Evolutionary conservation across 2,888 invertebrate genomes (phyloP).

Genomic region (Raillietiella orientalis): DNA sequence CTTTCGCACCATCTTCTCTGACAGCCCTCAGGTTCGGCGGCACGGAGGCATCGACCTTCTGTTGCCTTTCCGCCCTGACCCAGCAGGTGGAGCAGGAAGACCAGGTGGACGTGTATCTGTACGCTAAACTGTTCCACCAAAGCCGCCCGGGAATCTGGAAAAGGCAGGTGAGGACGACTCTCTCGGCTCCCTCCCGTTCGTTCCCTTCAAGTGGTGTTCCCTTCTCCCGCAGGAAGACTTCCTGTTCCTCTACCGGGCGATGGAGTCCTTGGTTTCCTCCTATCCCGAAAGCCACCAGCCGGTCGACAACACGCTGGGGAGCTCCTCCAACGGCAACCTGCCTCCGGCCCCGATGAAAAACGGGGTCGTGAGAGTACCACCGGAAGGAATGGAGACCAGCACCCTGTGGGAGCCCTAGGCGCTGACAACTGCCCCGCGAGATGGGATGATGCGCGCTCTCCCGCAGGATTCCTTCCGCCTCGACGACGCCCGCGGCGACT

Average conservation of each 20-base stretch:
- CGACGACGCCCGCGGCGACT: constrained; percentile 5
- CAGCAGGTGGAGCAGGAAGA: constrained; percentile 45
- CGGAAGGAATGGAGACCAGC: constrained; percentile 7
- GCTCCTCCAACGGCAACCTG: no score
- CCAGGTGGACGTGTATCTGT: constrained; percentile 54
- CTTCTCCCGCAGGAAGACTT: not conserved
- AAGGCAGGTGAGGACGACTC: constrained; percentile 13
- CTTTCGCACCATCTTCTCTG: no score
- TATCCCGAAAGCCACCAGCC: no score
- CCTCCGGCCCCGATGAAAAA: no score
- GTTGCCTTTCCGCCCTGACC: constrained; percentile 36
- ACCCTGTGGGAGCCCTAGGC: no score
- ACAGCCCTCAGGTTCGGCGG: constrained; percentile 75
- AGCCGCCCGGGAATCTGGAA: constrained; percentile 46
- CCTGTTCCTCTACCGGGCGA: constrained; percentile 1
- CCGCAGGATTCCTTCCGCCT: no score
- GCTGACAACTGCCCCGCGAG: no score
- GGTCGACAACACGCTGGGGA: no score
- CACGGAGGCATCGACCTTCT: constrained; percentile 63
- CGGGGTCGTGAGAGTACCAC: constrained; percentile 6
- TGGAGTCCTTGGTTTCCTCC: no score
- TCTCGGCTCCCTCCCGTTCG: not conserved
- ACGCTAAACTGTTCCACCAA: constrained; percentile 56
- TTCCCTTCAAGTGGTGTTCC: not conserved
- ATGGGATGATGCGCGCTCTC: no score